phyloP scores from a whole-genome alignment of 2,888 invertebrate species.

The Drosophila borealis region DNA sequence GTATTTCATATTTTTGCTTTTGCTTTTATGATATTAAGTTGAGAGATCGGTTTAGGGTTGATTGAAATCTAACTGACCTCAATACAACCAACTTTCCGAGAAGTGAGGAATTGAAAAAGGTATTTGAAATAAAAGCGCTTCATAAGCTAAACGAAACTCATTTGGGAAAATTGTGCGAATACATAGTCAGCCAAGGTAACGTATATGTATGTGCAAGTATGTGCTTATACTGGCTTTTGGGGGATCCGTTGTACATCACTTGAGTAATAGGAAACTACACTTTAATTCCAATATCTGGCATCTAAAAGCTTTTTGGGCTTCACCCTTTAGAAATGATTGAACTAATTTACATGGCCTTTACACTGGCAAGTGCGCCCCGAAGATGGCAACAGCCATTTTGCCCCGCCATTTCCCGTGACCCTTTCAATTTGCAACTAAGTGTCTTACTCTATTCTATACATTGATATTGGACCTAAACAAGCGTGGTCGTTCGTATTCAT shows the following conservation, averaged over 20 bases:
- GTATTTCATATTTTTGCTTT: slow-evolving; percentile 34
- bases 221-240: slow-evolving; percentile 10
- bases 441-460: neutral
- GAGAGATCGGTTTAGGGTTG: slow-evolving; percentile 24
- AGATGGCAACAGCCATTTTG: neutral
- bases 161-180: slow-evolving; percentile 33
- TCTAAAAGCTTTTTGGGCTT: neutral
- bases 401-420: neutral
- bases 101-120: slow-evolving; percentile 39
- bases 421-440: neutral
- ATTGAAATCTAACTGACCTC: slow-evolving; percentile 36
- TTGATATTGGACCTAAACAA: neutral
- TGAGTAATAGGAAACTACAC: neutral
- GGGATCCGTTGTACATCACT: neutral
- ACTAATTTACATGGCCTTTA: slow-evolving; percentile 9
- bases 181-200: slow-evolving; percentile 8
- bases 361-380: neutral
- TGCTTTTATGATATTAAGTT: slow-evolving; percentile 23
- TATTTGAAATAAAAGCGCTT: slow-evolving; percentile 34
- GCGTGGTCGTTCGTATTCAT: too few relatives aligned
- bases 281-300: neutral
- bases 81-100: slow-evolving; percentile 16
- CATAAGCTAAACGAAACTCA: slow-evolving; percentile 24
- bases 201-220: neutral
- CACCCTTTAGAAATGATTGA: slow-evolving; percentile 13